A percentile compares a stretch with the other conserved stretches of the same genome.
Conservation (phyloP, 1,140 invertebrate genomes). For the Euura lappo region DNA sequence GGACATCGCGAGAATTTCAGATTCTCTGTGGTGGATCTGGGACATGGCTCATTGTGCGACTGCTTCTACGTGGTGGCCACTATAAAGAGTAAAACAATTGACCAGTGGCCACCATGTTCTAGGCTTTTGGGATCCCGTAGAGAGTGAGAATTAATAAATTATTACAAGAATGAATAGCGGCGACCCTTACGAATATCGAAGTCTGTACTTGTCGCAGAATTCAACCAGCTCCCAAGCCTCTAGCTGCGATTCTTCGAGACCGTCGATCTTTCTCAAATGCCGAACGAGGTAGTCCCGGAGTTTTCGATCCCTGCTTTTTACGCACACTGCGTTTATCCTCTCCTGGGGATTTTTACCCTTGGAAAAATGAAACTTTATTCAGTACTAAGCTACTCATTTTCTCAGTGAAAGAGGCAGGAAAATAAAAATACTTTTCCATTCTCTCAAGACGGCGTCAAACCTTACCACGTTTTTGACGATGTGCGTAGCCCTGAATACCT, state of each 20-base stretch:
- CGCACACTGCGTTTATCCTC: slow-evolving; percentile 64
- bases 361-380: neutral
- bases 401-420: slow-evolving; percentile 13
- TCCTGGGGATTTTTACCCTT: slow-evolving; percentile 61
- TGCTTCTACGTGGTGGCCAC: too few species aligned
- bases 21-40: too few species aligned
- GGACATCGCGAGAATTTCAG: too few species aligned
- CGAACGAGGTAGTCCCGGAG: slow-evolving; percentile 67
- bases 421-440: neutral
- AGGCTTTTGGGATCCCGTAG: too few species aligned
- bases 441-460: neutral
- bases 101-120: too few species aligned
- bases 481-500: slow-evolving; percentile 69
- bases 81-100: too few species aligned
- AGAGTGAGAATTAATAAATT: too few species aligned
- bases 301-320: slow-evolving; percentile 58
- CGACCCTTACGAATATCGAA: slow-evolving; percentile 36
- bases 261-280: slow-evolving; percentile 59
- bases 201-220: slow-evolving; percentile 58
- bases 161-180: too few species aligned
- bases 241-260: slow-evolving; percentile 58
- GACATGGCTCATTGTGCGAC: too few species aligned
- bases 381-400: neutral
- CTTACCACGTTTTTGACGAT: slow-evolving; percentile 65
- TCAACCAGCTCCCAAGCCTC: slow-evolving; percentile 66